A percentile compares a stretch with the other conserved stretches of the same genome.
phyloP scores from a whole-genome alignment of 1,140 invertebrate genomes.

The Ips typographus region DNA sequence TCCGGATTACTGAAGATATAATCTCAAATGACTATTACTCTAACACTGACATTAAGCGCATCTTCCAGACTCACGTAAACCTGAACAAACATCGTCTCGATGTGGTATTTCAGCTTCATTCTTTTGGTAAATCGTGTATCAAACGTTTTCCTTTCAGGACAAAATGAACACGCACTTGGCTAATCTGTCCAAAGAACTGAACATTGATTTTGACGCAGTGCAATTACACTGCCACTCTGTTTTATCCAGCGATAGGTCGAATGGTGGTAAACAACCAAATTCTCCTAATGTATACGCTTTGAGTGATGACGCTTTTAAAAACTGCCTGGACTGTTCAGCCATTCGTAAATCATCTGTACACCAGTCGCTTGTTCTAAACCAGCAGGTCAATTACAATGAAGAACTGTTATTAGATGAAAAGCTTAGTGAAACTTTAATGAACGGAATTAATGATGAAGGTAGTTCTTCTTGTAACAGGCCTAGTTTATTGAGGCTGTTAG shows the following conservation, averaged over 20 bases:
- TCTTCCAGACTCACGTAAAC: constrained; percentile 45
- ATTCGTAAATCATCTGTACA: constrained; percentile 13
- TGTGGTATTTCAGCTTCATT: constrained; percentile 29
- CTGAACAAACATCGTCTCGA: constrained; percentile 42
- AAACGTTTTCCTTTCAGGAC: constrained; percentile 30
- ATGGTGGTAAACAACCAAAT: no score
- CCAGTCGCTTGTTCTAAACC: not conserved
- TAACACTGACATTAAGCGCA: constrained; percentile 41
- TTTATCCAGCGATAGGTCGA: no score
- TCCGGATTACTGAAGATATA: constrained; percentile 49
- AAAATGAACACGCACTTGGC: constrained; percentile 37
- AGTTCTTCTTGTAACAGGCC: constrained; percentile 4
- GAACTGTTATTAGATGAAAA: not conserved
- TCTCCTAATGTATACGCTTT: not conserved
- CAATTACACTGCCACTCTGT: no score
- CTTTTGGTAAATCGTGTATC: not conserved
- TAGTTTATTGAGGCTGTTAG: constrained; percentile 21
- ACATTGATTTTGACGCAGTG: constrained; percentile 25
- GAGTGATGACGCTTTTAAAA: constrained; percentile 23
- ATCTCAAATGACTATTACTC: constrained; percentile 44
- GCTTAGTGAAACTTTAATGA: not conserved
- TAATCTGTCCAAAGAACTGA: constrained; percentile 37
- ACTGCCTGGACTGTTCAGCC: constrained; percentile 20
- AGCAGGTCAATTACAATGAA: not conserved
- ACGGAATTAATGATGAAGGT: not conserved